These are phyloP conservation scores for Hypotaenidia okinawae DNA, from an alignment of 2,797 vertebrate species.

Conservation along the genomic window DNA sequence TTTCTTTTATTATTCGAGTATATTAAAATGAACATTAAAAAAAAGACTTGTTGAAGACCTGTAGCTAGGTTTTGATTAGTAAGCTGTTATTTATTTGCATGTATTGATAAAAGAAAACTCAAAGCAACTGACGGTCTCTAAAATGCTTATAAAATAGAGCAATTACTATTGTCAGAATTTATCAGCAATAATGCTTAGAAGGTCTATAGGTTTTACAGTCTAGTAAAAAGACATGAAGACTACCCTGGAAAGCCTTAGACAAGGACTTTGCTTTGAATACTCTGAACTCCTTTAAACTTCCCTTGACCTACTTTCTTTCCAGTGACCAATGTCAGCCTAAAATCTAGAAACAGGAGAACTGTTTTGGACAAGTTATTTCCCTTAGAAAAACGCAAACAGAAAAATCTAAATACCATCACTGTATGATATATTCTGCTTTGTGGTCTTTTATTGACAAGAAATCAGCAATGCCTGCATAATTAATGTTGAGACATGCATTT, in stretches of 20 bases:
- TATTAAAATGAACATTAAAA: slow-evolving; percentile 17
- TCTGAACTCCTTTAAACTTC: background rate
- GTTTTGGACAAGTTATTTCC: background rate
- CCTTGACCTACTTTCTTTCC: background rate
- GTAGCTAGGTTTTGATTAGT: background rate
- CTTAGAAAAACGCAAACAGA: background rate
- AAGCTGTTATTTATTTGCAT: slow-evolving; percentile 2
- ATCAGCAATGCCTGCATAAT: background rate
- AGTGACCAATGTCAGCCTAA: background rate
- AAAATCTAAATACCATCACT: background rate
- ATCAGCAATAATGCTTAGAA: background rate
- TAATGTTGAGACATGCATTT: slow-evolving; percentile 8
- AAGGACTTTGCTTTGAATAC: background rate
- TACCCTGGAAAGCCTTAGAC: background rate
- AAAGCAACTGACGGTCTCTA: background rate
- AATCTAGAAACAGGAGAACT: background rate
- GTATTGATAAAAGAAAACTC: background rate
- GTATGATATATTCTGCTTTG: background rate
- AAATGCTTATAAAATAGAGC: background rate
- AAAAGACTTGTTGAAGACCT: background rate
- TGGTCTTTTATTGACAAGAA: background rate
- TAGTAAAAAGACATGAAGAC: background rate
- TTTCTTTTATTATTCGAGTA: slow-evolving; percentile 21
- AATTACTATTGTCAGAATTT: background rate
- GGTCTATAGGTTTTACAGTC: background rate